Conservation (phyloP, 2,113 vertebrate species). For the Coryphaenoides rupestris region DNA sequence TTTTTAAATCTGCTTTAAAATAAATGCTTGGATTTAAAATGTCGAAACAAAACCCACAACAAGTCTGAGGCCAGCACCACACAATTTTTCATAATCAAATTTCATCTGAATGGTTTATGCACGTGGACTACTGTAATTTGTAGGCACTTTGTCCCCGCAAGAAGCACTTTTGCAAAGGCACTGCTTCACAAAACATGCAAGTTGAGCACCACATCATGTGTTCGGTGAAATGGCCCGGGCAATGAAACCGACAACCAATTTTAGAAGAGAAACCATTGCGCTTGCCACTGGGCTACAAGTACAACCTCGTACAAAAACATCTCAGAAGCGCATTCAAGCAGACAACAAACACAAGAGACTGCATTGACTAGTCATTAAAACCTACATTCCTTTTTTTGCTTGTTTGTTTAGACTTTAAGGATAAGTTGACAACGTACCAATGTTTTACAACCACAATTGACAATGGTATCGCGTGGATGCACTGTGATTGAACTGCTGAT, state of each 20-base stretch:
- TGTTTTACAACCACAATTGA: constrained; percentile 18
- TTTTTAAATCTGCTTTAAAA: constrained; percentile 29
- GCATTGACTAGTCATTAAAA: constrained; percentile 24
- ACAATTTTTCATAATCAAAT: constrained; percentile 28
- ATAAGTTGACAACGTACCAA: constrained; percentile 50
- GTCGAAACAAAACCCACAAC: constrained; percentile 34
- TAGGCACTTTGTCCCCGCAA: constrained; percentile 42
- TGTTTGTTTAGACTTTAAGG: constrained; percentile 6
- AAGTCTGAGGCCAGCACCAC: constrained; percentile 35
- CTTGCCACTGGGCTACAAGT: constrained; percentile 32
- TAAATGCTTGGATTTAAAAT: constrained; percentile 27
- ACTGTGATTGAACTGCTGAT: constrained; percentile 38
- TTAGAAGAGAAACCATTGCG: constrained; percentile 34
- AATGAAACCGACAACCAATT: constrained; percentile 37
- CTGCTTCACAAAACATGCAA: constrained; percentile 61
- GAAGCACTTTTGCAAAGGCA: constrained; percentile 55
- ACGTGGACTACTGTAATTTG: constrained; percentile 50
- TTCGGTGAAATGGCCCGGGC: constrained; percentile 40
- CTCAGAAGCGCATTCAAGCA: constrained; percentile 20
- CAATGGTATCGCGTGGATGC: not conserved
- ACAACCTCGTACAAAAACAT: constrained; percentile 11
- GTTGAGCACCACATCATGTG: constrained; percentile 27
- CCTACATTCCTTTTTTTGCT: constrained; percentile 20
- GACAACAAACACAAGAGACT: constrained; percentile 25
- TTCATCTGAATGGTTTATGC: constrained; percentile 45